A percentile compares a stretch with the other conserved stretches of the same genome.
phyloP scores from a whole-genome alignment of 92 coral and sea anemone genomes.

The Phenganax subtilis region DNA sequence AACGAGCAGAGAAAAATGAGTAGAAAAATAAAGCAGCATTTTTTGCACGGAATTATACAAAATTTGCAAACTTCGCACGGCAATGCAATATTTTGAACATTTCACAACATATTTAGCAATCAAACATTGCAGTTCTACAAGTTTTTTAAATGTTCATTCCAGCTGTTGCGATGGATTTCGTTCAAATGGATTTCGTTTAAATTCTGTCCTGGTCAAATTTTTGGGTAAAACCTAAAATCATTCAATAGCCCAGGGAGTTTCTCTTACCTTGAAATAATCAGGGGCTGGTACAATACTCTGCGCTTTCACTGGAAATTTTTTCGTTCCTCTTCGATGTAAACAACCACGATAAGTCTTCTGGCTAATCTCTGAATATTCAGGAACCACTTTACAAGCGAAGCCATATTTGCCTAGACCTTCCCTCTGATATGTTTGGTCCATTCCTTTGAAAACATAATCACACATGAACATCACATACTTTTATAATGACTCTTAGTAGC shows the following conservation, averaged over 20 bases:
- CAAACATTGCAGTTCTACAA: no score
- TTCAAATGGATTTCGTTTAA: no score
- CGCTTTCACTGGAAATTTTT: slow-evolving; percentile 73
- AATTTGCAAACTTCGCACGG: no score
- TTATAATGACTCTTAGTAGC: no score
- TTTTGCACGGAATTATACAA: no score
- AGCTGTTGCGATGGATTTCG: no score
- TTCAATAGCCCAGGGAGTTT: neutral
- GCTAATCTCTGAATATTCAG: slow-evolving; percentile 77
- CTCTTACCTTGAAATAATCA: slow-evolving; percentile 66
- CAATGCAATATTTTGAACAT: no score
- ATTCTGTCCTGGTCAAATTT: no score
- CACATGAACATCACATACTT: neutral
- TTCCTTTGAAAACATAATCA: slow-evolving; percentile 48
- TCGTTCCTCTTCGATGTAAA: slow-evolving; percentile 77
- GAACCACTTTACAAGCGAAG: slow-evolving; percentile 89
- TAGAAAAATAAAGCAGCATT: no score
- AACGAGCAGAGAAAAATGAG: no score
- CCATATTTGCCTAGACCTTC: slow-evolving; percentile 83
- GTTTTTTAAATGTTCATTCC: no score
- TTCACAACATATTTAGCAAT: no score
- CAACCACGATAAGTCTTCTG: slow-evolving; percentile 77
- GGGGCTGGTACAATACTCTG: slow-evolving; percentile 85
- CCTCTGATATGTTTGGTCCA: slow-evolving; percentile 90
- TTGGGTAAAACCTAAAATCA: neutral